Evolutionary conservation across 2,888 invertebrate genomes (phyloP).

Genomic region (Cetonia aurata): DNA sequence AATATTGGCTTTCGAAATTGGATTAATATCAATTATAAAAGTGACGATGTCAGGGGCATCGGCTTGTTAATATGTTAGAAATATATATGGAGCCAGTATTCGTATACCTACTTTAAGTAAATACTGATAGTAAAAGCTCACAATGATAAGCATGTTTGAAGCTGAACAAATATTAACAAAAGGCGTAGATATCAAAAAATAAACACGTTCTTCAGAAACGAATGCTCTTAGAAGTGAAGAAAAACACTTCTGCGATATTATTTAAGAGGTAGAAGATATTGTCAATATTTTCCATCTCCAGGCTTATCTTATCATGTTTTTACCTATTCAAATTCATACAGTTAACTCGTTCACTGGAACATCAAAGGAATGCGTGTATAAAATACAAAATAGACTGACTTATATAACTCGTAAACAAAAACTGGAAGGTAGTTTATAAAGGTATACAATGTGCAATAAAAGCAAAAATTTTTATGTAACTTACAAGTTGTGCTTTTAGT

Average conservation of each 20-base stretch:
- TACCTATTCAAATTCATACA: conserved; percentile 8
- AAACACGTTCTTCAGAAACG: conserved; percentile 16
- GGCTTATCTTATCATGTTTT: conserved; percentile 32
- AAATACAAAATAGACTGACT: background rate
- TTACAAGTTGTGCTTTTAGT: conserved; percentile 84
- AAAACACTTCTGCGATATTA: conserved; percentile 9
- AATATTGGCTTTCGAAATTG: too few relatives aligned
- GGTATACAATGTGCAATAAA: background rate
- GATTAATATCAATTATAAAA: too few relatives aligned
- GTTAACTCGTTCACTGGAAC: background rate
- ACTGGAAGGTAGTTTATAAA: background rate
- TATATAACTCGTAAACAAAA: background rate
- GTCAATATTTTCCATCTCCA: conserved; percentile 32
- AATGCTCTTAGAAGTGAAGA: conserved; percentile 15
- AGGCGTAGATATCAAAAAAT: conserved; percentile 29
- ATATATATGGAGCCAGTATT: background rate
- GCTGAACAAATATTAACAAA: conserved; percentile 16
- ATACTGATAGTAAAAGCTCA: conserved; percentile 36
- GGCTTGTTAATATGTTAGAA: too few relatives aligned
- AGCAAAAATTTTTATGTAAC: conserved; percentile 55
- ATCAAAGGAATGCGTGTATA: conserved; percentile 1
- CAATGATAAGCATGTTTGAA: conserved; percentile 27
- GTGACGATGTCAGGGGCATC: too few relatives aligned
- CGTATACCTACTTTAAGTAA: conserved; percentile 3
- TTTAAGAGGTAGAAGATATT: conserved; percentile 19